phyloP scores from a whole-genome alignment of 2,797 vertebrate genomes.

The Gambelia wislizenii region DNA sequence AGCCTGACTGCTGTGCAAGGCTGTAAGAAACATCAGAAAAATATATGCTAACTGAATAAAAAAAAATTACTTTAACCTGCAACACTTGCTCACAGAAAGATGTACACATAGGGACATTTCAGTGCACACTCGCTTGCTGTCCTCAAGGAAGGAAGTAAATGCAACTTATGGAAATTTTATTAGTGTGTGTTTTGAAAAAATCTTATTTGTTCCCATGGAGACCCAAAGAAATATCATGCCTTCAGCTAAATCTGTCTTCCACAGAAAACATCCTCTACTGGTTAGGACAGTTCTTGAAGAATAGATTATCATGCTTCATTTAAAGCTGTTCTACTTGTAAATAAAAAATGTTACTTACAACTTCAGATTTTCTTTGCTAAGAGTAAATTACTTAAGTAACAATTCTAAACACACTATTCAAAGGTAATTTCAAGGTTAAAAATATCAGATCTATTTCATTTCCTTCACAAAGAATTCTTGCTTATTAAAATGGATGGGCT shows the following conservation, averaged over 20 bases:
- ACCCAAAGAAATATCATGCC: constrained; percentile 59
- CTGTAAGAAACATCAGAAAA: constrained; percentile 14
- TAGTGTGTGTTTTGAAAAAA: constrained; percentile 57
- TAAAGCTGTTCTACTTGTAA: constrained; percentile 59
- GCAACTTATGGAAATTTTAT: constrained; percentile 49
- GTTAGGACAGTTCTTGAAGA: constrained; percentile 53
- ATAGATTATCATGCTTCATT: constrained; percentile 55
- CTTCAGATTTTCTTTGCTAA: constrained; percentile 54
- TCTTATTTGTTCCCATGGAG: constrained; percentile 63
- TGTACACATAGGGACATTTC: constrained; percentile 50
- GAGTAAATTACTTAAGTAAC: constrained; percentile 1
- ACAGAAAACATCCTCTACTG: constrained; percentile 46
- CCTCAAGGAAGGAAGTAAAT: constrained; percentile 56
- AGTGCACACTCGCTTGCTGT: constrained; percentile 43
- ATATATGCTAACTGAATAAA: constrained; percentile 44
- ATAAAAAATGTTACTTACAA: constrained; percentile 46
- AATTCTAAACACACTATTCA: constrained; percentile 16
- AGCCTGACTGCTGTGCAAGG: not conserved
- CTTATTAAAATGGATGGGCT: not conserved
- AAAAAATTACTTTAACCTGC: constrained; percentile 33
- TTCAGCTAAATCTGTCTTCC: constrained; percentile 56
- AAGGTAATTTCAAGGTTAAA: not conserved
- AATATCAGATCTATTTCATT: too few relatives aligned
- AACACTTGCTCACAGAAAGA: constrained; percentile 34
- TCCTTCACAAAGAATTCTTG: not conserved